These are phyloP conservation scores for Microtus richardsoni DNA, from an alignment of 2,113 vertebrate genomes.

Conservation along the genomic window DNA sequence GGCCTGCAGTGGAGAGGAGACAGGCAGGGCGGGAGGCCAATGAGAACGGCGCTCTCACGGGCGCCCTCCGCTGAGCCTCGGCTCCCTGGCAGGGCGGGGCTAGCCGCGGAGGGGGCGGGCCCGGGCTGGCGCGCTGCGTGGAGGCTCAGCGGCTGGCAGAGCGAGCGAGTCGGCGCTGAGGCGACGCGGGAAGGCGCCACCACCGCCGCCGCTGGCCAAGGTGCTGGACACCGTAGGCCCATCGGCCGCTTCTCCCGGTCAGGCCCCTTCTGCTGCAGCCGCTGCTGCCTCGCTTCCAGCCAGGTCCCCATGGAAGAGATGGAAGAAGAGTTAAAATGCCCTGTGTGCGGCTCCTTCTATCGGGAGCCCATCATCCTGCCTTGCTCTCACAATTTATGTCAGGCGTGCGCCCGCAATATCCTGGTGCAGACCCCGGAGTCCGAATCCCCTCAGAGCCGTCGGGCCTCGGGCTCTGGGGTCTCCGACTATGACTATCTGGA, in stretches of 20 bases:
- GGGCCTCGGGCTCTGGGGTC: slow-evolving; percentile 93
- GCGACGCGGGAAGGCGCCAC: slow-evolving; percentile 34
- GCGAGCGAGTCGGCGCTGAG: slow-evolving; percentile 1
- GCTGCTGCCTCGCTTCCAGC: slow-evolving; percentile 48
- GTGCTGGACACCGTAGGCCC: slow-evolving; percentile 55
- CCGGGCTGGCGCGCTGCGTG: neutral
- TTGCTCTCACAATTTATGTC: slow-evolving; percentile 97
- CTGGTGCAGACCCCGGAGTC: slow-evolving; percentile 97
- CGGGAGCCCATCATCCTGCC: slow-evolving; percentile 97
- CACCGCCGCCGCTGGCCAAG: slow-evolving; percentile 50
- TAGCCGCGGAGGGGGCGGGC: slow-evolving; percentile 26
- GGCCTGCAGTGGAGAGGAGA: slow-evolving; percentile 62
- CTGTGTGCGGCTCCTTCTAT: slow-evolving; percentile 97
- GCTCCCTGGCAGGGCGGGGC: slow-evolving; percentile 45
- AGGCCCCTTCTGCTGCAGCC: slow-evolving; percentile 10
- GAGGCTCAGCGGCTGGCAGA: neutral
- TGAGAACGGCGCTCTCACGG: neutral
- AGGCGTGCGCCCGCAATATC: slow-evolving; percentile 98
- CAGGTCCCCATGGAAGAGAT: slow-evolving; percentile 93
- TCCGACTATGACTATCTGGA: slow-evolving; percentile 98
- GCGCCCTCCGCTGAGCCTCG: slow-evolving; percentile 30
- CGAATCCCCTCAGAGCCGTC: slow-evolving; percentile 95
- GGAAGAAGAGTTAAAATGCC: slow-evolving; percentile 99
- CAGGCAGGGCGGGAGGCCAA: slow-evolving; percentile 53
- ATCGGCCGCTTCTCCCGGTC: neutral